Base-by-base conservation (phyloP, 2,888 invertebrate species). In the Magallana nippona region DNA sequence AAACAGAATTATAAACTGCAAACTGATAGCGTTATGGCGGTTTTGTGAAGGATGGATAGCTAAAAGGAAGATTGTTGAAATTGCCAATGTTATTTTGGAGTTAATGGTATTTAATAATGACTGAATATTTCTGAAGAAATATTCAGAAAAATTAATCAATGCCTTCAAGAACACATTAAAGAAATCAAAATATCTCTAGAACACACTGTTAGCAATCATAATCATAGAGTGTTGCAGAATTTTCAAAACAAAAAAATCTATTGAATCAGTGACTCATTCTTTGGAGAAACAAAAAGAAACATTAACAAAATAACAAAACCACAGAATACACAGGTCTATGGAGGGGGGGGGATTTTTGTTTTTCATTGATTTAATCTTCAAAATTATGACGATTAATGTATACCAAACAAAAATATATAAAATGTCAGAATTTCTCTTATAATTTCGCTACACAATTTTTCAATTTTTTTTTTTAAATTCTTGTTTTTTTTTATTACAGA, bases 41-140 rank as follows among this genome's bases (percentile, higher is more conserved):
- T n/a, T 60, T 77, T 77, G 27, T 77, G 77, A 22, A 78, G 78
- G 78, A 19, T 78, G 44, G 55, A 19, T 55, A 19, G n/a, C 10
- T 78, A 19, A 78, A n/a, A 78, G n/a, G 56, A 55, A 55, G 55
- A 10, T 11, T 78, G 15, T 55, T 22, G 22, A 10, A 19, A 55
- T 78, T 78, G 78, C 78, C 78, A 78, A 56, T 78, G 78, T 78
- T 78, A 44, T 78, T 78, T 78, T 55, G 78, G 71, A 71, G 71
- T 71, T 71, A 71, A 71, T 27, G 32, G 32, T 22, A 5, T 44
- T 44, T 5, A 44, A 32, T 22, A 71, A 27, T 71, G 32, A n/a
- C n/a, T 60, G n/a, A 71, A 71, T 27, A 71, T 71, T 27, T 71
- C 71, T 71, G n/a, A 15, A 60, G 60, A 44, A 44, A 44, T 60